phyloP scores from a whole-genome alignment of 1,140 invertebrate genomes.

The Chrysopa pallens region DNA sequence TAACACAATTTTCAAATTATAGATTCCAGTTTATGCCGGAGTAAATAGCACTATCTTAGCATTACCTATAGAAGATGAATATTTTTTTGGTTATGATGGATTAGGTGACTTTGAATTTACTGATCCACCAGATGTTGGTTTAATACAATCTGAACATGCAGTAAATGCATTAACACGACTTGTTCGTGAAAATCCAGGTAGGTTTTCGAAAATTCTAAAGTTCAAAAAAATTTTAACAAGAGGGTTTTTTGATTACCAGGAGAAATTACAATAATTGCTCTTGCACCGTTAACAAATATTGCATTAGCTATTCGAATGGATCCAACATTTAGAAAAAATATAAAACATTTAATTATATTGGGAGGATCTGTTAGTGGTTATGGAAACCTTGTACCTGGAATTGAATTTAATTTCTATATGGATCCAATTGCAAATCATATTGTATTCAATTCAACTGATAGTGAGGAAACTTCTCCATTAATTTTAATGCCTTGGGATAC shows the following conservation, averaged over 20 bases:
- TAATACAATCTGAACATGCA: conserved; percentile 24
- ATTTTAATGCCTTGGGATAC: conserved; percentile 30
- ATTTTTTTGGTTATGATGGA: conserved; percentile 27
- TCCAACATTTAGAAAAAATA: conserved; percentile 26
- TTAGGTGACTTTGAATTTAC: conserved; percentile 29
- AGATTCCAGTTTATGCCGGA: conserved; percentile 31
- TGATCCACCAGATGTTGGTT: conserved; percentile 14
- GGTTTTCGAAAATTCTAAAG: too few species aligned
- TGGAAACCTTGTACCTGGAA: conserved; percentile 29
- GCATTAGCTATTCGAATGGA: conserved; percentile 36
- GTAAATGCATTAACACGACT: conserved; percentile 21
- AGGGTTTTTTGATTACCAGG: conserved; percentile 16
- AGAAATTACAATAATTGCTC: conserved; percentile 26
- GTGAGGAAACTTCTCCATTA: conserved; percentile 6
- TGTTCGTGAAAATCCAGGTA: conserved; percentile 24
- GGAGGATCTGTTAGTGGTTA: conserved; percentile 31
- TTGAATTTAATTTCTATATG: conserved; percentile 48
- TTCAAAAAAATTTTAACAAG: too few species aligned
- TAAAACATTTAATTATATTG: conserved; percentile 35
- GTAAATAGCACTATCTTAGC: conserved; percentile 18
- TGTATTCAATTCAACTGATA: conserved; percentile 23
- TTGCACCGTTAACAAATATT: conserved; percentile 45
- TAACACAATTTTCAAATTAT: neutral
- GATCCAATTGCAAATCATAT: conserved; percentile 45
- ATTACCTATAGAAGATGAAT: conserved; percentile 11